Percentiles rank a stretch among this genome's conserved stretches.
phyloP scores from a whole-genome alignment of 2,113 vertebrate species.

The Oryzias javanicus region DNA sequence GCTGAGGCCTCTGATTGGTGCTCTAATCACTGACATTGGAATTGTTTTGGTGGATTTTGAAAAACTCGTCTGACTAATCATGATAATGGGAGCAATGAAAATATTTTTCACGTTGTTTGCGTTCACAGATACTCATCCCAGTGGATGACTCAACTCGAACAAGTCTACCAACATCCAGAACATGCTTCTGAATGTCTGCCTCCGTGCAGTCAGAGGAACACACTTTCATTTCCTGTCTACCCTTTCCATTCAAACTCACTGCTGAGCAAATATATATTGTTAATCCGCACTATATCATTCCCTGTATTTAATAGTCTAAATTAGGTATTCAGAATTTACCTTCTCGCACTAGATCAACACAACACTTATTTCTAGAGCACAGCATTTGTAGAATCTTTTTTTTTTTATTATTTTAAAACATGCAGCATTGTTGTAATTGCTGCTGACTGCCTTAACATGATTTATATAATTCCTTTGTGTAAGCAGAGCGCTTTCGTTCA shows the following conservation, averaged over 20 bases:
- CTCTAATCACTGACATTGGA: slow-evolving; percentile 57
- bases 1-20: slow-evolving; percentile 57
- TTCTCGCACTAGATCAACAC: background rate
- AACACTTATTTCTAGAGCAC: background rate
- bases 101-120: background rate
- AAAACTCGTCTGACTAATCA: slow-evolving; percentile 44
- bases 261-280: no score
- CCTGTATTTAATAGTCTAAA: background rate
- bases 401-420: background rate
- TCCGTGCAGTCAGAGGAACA: no score
- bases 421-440: background rate
- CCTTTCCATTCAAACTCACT: no score
- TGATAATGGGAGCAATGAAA: slow-evolving; percentile 12
- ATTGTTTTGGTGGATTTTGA: slow-evolving; percentile 48
- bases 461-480: background rate
- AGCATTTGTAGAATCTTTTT: background rate
- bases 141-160: no score
- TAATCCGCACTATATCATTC: no score
- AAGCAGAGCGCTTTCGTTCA: background rate
- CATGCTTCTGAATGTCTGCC: no score
- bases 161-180: no score
- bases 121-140: no score
- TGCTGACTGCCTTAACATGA: background rate
- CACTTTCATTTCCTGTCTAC: no score
- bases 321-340: background rate